Conservation (phyloP, 2,888 invertebrate species). For the Bellardia bayeri region DNA sequence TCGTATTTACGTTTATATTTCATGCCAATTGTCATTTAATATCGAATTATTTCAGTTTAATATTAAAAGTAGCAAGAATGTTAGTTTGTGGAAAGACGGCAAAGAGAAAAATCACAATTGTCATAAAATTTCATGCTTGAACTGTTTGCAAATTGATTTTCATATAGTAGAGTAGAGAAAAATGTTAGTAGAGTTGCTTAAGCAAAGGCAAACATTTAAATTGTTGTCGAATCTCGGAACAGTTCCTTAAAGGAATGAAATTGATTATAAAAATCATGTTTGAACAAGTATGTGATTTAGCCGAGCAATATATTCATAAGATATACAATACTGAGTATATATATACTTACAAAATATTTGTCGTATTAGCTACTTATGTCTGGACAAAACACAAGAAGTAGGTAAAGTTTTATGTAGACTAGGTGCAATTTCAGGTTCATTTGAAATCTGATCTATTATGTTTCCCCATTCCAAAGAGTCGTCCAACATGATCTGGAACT, state of each 20-base stretch:
- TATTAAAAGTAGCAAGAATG: conserved; percentile 15
- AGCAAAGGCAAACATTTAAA: conserved; percentile 60
- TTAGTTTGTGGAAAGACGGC: conserved; percentile 39
- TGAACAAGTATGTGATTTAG: too few species aligned
- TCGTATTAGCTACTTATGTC: too few species aligned
- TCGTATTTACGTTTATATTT: conserved; percentile 21
- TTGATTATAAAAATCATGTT: too few species aligned
- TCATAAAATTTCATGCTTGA: conserved; percentile 75
- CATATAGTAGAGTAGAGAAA: conserved; percentile 52
- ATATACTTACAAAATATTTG: too few species aligned
- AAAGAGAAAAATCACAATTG: conserved; percentile 69
- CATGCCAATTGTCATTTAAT: conserved; percentile 69
- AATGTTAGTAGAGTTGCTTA: conserved; percentile 54
- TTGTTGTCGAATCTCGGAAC: conserved; percentile 46
- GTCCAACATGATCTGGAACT: too few species aligned
- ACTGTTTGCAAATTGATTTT: conserved; percentile 76
- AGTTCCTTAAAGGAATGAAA: background rate
- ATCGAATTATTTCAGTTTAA: conserved; percentile 50
- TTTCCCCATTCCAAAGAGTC: too few species aligned
- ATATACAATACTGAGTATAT: too few species aligned
- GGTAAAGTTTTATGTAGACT: too few species aligned
- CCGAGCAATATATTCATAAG: too few species aligned
- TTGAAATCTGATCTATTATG: too few species aligned
- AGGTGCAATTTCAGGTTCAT: too few species aligned
- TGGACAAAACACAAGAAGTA: too few species aligned